Conservation (phyloP, 2,113 vertebrate genomes). For the Myrmophylax atrothorax region DNA sequence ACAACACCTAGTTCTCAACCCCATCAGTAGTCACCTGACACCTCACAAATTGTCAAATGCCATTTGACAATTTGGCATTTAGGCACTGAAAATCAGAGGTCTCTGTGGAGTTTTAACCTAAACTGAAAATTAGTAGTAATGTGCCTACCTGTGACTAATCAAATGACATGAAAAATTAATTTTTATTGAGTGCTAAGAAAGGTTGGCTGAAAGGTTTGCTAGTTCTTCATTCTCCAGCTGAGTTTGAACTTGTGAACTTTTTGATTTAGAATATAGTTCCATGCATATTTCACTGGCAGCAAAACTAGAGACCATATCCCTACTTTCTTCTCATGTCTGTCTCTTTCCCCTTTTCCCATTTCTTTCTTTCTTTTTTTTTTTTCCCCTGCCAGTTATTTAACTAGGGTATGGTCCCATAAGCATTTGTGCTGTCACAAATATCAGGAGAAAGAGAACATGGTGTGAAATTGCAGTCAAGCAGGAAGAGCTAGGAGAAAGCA, state of each 20-base stretch:
- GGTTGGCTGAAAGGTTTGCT: conserved; percentile 9
- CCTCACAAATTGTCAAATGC: conserved; percentile 50
- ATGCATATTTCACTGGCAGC: background rate
- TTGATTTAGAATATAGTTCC: background rate
- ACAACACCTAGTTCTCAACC: conserved; percentile 33
- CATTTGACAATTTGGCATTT: no score
- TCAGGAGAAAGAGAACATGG: background rate
- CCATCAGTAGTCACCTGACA: conserved; percentile 31
- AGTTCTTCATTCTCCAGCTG: background rate
- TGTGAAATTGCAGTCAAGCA: background rate
- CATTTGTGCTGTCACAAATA: background rate
- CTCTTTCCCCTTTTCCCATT: fast-evolving
- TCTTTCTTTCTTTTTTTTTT: background rate
- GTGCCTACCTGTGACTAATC: conserved; percentile 30
- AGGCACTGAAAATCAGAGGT: conserved; percentile 2
- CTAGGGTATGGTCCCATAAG: background rate
- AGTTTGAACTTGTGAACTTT: background rate
- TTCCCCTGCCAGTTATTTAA: background rate
- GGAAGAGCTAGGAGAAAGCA: background rate
- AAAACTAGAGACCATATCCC: background rate
- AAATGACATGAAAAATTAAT: conserved; percentile 43
- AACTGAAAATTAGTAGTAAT: conserved; percentile 39
- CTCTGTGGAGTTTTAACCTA: conserved; percentile 30
- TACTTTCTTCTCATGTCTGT: background rate
- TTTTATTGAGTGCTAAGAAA: conserved; percentile 53